Conservation (phyloP, 2,888 invertebrate species). For the Drosophila hamatofila region DNA sequence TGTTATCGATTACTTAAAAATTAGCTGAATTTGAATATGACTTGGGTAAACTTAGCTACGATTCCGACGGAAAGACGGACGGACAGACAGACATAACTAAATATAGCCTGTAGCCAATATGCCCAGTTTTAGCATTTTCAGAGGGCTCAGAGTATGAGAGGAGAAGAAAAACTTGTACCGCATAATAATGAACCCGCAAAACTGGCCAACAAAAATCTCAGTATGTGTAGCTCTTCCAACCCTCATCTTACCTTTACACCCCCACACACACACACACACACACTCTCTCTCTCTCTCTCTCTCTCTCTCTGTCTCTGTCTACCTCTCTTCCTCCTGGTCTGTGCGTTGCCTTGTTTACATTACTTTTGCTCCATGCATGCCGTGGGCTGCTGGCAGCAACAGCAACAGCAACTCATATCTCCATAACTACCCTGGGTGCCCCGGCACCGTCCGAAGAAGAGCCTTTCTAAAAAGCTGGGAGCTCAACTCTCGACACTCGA, state of each 20-base stretch:
- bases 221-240: conserved; percentile 15
- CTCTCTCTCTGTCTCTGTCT: not conserved
- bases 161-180: conserved; percentile 13
- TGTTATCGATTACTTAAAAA: no score
- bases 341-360: conserved; percentile 36
- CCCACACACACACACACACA: no score
- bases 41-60: fast-evolving
- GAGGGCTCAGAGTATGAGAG: not conserved
- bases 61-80: no score
- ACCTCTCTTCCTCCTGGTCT: no score
- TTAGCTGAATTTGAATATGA: no score
- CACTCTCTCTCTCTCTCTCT: not conserved
- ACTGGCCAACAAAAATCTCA: conserved; percentile 48
- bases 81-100: no score
- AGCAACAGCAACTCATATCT: conserved; percentile 8
- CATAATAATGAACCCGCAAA: conserved; percentile 49
- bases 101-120: not conserved
- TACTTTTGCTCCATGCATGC: conserved; percentile 39
- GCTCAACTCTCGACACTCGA: conserved; percentile 16
- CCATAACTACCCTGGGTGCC: not conserved
- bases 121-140: not conserved
- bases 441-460: not conserved
- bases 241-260: conserved; percentile 5
- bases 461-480: conserved; percentile 1
- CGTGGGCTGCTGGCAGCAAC: conserved; percentile 26